Evolutionary conservation across 2,888 invertebrate species (phyloP).

Genomic region (Dolomedes plantarius): DNA sequence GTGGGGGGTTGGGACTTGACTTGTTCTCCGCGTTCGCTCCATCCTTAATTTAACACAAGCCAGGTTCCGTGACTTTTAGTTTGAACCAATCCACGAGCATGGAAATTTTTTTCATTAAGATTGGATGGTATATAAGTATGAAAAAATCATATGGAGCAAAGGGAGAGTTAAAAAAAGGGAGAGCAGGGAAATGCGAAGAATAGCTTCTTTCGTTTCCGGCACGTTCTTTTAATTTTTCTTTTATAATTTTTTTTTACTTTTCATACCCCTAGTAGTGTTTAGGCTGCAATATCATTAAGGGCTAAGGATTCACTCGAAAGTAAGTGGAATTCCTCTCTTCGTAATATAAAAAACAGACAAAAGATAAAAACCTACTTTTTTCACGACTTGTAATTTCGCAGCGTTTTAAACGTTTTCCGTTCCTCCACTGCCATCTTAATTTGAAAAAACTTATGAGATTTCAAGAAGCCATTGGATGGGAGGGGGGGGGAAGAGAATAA

Average conservation of each 20-base stretch:
- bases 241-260: neutral
- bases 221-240: constrained; percentile 19
- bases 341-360: constrained; percentile 28
- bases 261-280: constrained; percentile 35
- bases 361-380: constrained; percentile 31
- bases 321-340: constrained; percentile 35
- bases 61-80: constrained; percentile 44
- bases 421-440: constrained; percentile 62
- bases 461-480: constrained; percentile 54
- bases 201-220: constrained; percentile 38
- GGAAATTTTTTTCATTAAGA: constrained; percentile 60
- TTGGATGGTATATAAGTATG: constrained; percentile 34
- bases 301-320: constrained; percentile 40
- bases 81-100: constrained; percentile 43
- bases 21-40: constrained; percentile 30
- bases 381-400: constrained; percentile 45
- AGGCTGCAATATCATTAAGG: constrained; percentile 67
- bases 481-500: constrained; percentile 34
- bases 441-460: constrained; percentile 58
- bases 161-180: neutral
- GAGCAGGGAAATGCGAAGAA: constrained; percentile 3
- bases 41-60: constrained; percentile 49
- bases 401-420: constrained; percentile 43
- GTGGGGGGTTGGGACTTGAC: constrained; percentile 40
- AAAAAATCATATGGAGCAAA: constrained; percentile 34